phyloP scores from a whole-genome alignment of 2,797 vertebrate genomes.

The Xenops minutus region DNA sequence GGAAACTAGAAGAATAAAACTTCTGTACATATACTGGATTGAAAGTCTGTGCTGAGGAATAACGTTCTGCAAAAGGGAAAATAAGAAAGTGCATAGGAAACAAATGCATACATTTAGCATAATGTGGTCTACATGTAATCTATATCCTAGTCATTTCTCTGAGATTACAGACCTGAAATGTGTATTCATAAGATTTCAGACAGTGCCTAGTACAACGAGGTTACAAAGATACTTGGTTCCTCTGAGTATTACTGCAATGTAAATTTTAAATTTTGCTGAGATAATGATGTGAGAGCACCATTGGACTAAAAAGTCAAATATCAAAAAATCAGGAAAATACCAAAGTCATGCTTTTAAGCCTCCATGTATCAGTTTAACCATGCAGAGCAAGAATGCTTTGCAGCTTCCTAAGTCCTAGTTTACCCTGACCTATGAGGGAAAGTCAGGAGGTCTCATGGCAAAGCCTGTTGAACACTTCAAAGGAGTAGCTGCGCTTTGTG shows the following conservation, averaged over 20 bases:
- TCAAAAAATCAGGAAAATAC: neutral
- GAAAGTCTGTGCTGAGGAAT: neutral
- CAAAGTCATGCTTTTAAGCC: neutral
- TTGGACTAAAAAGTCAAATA: neutral
- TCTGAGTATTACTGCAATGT: neutral
- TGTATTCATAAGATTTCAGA: constrained; percentile 24
- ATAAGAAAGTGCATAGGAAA: neutral
- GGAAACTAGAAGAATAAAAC: neutral
- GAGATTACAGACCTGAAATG: neutral
- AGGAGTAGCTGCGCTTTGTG: neutral
- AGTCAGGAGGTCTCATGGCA: neutral
- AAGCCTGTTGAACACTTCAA: neutral
- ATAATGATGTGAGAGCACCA: neutral
- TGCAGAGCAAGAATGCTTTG: neutral
- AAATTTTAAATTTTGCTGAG: neutral
- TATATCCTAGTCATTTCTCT: neutral
- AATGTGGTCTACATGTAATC: neutral
- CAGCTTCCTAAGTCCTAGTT: neutral
- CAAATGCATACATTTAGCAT: neutral
- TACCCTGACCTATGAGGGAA: neutral
- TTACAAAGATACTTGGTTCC: neutral
- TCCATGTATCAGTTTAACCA: neutral
- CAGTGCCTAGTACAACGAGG: neutral
- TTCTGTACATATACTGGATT: neutral
- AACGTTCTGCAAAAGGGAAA: neutral